Evolutionary conservation across 2,797 vertebrate species (phyloP).

Genomic region (Argyrosomus regius): DNA sequence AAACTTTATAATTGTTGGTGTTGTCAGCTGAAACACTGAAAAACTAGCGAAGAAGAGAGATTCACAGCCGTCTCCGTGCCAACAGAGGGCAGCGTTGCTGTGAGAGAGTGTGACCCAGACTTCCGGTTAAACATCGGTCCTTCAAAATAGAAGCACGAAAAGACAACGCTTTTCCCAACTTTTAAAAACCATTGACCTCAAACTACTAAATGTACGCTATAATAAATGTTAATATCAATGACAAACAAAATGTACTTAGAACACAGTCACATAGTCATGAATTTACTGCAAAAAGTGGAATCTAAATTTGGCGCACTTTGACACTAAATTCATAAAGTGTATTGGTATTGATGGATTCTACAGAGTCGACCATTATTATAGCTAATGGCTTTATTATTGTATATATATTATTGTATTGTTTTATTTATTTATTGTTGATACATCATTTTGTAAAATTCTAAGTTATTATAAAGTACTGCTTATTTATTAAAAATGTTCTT

Average conservation of each 20-base stretch:
- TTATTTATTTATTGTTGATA: too few species aligned
- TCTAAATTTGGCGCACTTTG: neutral
- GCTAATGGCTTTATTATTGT: too few species aligned
- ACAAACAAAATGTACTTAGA: too few species aligned
- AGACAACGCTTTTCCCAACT: neutral
- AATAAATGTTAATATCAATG: too few species aligned
- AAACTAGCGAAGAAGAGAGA: neutral
- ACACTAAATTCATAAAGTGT: neutral
- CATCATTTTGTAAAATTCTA: neutral
- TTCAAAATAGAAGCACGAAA: constrained; percentile 22
- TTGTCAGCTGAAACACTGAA: too few species aligned
- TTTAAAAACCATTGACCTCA: neutral
- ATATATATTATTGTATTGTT: too few species aligned
- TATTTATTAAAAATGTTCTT: too few species aligned
- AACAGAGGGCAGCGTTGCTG: constrained; percentile 42
- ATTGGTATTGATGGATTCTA: too few species aligned
- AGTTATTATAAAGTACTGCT: too few species aligned
- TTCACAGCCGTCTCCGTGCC: constrained; percentile 37
- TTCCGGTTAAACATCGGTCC: neutral
- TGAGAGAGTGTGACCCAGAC: neutral
- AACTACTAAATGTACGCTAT: too few species aligned
- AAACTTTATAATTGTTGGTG: too few species aligned
- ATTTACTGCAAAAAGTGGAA: neutral
- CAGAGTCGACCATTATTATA: too few species aligned
- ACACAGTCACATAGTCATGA: neutral